phyloP scores from a whole-genome alignment of 1,140 invertebrate genomes.

The Daktulosphaira vitifoliae region DNA sequence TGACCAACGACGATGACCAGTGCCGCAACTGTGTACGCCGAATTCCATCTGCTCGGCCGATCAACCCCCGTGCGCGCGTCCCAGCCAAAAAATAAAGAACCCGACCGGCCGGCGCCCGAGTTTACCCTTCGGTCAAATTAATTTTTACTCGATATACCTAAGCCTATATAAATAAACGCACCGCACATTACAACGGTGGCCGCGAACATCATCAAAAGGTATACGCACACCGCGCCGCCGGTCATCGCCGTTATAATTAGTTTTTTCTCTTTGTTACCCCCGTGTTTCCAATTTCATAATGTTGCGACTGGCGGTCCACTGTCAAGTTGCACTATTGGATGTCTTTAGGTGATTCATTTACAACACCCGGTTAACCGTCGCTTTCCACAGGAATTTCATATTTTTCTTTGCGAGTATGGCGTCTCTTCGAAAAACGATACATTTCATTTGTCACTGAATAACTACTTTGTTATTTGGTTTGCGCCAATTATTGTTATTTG shows the following conservation, averaged over 20 bases:
- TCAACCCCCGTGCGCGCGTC: neutral
- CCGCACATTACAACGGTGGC: neutral
- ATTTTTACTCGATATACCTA: slow-evolving; percentile 18
- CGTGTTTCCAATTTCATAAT: neutral
- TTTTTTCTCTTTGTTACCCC: neutral
- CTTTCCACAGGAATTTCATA: no score
- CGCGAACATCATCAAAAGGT: slow-evolving; percentile 8
- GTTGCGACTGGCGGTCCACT: neutral
- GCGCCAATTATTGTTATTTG: no score
- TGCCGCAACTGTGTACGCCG: neutral
- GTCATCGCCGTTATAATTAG: slow-evolving; percentile 7
- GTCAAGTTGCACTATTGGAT: no score
- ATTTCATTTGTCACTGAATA: no score
- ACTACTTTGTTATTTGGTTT: no score
- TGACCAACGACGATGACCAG: slow-evolving; percentile 27
- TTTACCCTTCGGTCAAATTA: slow-evolving; percentile 17
- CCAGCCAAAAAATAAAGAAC: neutral
- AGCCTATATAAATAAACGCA: no score
- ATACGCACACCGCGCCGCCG: neutral
- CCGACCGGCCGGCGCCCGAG: slow-evolving; percentile 25
- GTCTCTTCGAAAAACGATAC: no score
- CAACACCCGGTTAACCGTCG: no score
- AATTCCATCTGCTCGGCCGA: slow-evolving; percentile 29
- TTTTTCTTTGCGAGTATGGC: no score
- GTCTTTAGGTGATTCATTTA: no score